Conservation (phyloP, 1,140 invertebrate species). For the Ceratosolen fusciceps region DNA sequence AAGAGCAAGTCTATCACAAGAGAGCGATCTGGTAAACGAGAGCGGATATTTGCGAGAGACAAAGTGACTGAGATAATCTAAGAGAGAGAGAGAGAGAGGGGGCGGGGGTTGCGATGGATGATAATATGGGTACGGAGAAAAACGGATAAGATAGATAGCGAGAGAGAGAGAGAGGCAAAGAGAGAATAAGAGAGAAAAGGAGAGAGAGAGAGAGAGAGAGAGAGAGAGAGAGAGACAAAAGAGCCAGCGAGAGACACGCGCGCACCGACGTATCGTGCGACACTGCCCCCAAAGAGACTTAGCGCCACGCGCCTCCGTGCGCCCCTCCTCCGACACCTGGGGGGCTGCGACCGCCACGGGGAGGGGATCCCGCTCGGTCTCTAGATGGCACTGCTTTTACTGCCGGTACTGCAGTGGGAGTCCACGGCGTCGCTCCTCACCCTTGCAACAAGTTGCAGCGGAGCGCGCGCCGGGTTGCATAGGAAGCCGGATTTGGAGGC, state of each 20-base stretch:
- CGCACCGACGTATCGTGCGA: conserved; percentile 57
- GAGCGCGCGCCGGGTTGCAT: conserved; percentile 32
- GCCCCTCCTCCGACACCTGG: conserved; percentile 13
- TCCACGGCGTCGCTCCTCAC: background rate
- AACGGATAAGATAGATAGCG: too few species aligned
- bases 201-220: too few species aligned
- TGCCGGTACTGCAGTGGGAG: background rate
- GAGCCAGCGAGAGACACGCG: conserved; percentile 20
- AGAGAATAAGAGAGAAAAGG: too few species aligned
- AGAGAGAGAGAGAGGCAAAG: too few species aligned
- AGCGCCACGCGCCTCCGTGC: conserved; percentile 39
- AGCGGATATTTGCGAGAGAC: too few species aligned
- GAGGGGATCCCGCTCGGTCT: conserved; percentile 23
- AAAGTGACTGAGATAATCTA: too few species aligned
- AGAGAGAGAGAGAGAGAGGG: too few species aligned
- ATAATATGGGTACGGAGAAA: too few species aligned
- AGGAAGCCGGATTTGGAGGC: background rate
- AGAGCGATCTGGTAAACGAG: too few species aligned
- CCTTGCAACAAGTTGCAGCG: conserved; percentile 57
- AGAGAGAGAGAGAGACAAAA: too few species aligned
- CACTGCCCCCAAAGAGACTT: conserved; percentile 52
- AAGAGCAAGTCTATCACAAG: too few species aligned
- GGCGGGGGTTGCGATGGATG: too few species aligned
- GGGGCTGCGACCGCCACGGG: conserved; percentile 25
- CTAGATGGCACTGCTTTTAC: conserved; percentile 52